Conservation (phyloP, 2,797 vertebrate species). For the Thaleichthys pacificus region DNA sequence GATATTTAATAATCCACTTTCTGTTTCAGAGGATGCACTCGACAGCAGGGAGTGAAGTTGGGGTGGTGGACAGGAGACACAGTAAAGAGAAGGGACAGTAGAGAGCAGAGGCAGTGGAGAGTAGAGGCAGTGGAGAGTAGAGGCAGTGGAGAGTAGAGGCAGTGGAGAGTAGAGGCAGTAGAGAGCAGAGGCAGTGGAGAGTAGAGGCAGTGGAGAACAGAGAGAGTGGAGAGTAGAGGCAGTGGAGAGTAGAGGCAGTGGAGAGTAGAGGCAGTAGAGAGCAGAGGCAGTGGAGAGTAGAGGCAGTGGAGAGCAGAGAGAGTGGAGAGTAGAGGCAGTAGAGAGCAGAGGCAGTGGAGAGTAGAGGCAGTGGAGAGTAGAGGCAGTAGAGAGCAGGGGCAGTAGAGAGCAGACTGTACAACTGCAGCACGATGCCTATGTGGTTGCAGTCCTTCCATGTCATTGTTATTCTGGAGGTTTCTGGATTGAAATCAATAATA, state of each 20-base stretch:
- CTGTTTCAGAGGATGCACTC: conserved; percentile 19
- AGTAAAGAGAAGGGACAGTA: conserved; percentile 33
- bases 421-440: conserved; percentile 37
- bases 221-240: no score
- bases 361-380: background rate
- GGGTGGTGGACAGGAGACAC: conserved; percentile 6
- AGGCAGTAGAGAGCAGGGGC: background rate
- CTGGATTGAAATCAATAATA: conserved; percentile 67
- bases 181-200: no score
- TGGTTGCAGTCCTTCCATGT: conserved; percentile 56
- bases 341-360: no score
- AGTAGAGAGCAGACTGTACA: background rate
- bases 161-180: no score
- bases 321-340: no score
- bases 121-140: background rate
- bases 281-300: background rate
- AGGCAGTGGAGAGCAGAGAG: background rate
- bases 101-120: conserved; percentile 1
- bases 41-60: conserved; percentile 24
- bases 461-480: conserved; percentile 70
- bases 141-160: no score
- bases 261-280: background rate
- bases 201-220: no score
- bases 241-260: no score
- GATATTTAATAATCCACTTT: conserved; percentile 8